These are phyloP conservation scores for Heteromyza rotundicornis DNA, from an alignment of 2,888 invertebrate genomes.

Conservation along the genomic window DNA sequence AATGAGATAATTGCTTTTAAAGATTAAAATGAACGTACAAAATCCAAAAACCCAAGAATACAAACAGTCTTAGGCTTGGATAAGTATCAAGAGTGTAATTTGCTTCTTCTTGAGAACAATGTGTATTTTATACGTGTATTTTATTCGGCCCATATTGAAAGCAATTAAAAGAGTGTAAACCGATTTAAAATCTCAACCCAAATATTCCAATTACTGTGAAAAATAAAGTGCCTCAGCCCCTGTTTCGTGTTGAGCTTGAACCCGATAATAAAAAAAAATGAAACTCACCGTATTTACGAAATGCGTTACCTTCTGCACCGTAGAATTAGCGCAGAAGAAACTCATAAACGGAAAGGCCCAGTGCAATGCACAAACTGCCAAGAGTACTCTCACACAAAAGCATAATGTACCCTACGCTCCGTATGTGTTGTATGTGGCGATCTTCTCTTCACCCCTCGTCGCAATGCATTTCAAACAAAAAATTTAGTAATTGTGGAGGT, in stretches of 20 bases:
- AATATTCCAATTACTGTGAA: too few species aligned
- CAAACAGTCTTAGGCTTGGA: too few species aligned
- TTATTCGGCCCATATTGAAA: too few species aligned
- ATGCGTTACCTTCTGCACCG: slow-evolving; percentile 19
- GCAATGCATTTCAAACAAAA: background rate
- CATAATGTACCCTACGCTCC: background rate
- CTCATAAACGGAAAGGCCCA: slow-evolving; percentile 2
- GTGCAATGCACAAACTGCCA: slow-evolving; percentile 6
- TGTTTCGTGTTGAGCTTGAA: background rate
- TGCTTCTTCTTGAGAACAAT: too few species aligned
- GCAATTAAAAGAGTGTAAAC: too few species aligned
- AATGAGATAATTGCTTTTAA: too few species aligned
- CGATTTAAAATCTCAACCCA: too few species aligned
- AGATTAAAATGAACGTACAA: too few species aligned
- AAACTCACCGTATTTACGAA: background rate
- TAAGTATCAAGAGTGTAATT: too few species aligned
- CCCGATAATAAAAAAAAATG: background rate
- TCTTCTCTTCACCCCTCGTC: background rate
- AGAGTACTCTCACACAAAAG: background rate
- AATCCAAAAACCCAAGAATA: too few species aligned
- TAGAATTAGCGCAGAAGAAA: background rate
- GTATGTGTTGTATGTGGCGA: background rate
- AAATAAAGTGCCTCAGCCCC: background rate
- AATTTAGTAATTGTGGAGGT: background rate
- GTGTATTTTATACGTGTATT: too few species aligned